Evolutionary conservation across 2,888 invertebrate species (phyloP).

Genomic region (Aquatica leii): DNA sequence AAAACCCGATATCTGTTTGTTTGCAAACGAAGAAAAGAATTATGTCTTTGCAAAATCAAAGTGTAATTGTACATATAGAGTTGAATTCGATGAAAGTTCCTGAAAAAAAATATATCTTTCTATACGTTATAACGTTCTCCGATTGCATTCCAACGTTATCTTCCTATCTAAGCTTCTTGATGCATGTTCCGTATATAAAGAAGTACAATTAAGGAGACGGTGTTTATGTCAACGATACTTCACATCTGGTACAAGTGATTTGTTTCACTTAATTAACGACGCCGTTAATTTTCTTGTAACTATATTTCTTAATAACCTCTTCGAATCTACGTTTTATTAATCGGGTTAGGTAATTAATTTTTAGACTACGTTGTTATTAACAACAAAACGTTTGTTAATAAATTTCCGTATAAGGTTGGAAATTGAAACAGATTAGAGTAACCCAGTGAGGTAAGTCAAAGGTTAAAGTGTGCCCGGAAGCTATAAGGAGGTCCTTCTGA

Average conservation of each 20-base stretch:
- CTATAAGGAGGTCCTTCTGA: conserved; percentile 46
- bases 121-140: conserved; percentile 1
- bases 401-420: conserved; percentile 47
- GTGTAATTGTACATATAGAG: background rate
- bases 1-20: conserved; percentile 48
- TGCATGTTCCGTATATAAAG: conserved; percentile 14
- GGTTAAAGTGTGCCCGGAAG: conserved; percentile 53
- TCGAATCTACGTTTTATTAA: conserved; percentile 9
- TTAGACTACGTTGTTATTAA: background rate
- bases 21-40: conserved; percentile 45
- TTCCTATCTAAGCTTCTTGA: conserved; percentile 23
- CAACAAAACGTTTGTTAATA: conserved; percentile 47
- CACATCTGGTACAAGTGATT: conserved; percentile 13
- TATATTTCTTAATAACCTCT: conserved; percentile 5
- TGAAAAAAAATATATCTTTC: background rate
- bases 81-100: too few relatives aligned
- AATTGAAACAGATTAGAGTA: conserved; percentile 41
- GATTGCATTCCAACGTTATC: conserved; percentile 35
- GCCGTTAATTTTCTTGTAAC: conserved; percentile 21
- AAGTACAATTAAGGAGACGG: conserved; percentile 11
- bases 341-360: conserved; percentile 10
- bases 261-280: conserved; percentile 25
- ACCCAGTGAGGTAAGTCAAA: conserved; percentile 49
- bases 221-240: conserved; percentile 17
- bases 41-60: conserved; percentile 30